Evolutionary conservation across 2,888 invertebrate genomes (phyloP), one percentile per base, ranked within the genome.

Genomic region (Meloe dianella): DNA sequence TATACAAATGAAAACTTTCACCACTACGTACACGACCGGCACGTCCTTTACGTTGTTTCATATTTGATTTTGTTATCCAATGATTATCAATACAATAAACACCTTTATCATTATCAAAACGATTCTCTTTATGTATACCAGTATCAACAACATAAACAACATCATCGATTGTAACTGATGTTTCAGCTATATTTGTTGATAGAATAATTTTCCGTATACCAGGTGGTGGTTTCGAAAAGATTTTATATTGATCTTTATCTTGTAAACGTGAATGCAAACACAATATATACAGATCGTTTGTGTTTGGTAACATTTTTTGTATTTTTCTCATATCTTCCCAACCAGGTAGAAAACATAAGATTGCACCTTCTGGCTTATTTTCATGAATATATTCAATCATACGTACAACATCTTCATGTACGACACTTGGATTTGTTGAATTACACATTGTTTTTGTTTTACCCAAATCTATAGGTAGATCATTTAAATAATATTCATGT

Each of bases 101-200:
- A 61, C 83, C 84, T 78, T 87, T 88, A 12, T 85, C 83, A 30
- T 85, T 82, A 68, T 86, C 85, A 70, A 89, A 85, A 41, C 85
- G 81, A 54, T 86, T 83, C 77, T 89, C 87, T 75, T 88, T 90
- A 29, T 88, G 88, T 2, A 87, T 85, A 0, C 90, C 91, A 0
- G 87, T 85, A 75, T 92, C 92, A n/a, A n/a, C n/a, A n/a, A n/a
- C n/a, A n/a, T n/a, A n/a, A n/a, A n/a, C n/a, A n/a, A n/a, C n/a
- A n/a, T 92, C 92, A 0, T 89, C 87, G 67, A 92, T 88, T 0
- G 92, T 92, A n/a, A 92, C 87, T 0, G 91, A 90, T 0, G 91
- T 92, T 77, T 92, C 89, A 0, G 91, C 87, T 54, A 92, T 88
- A 75, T 92, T 91, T 0, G 92, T 92, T 0, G 92, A 85, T 12